A percentile compares a stretch with the other conserved stretches of the same genome.
Conservation (phyloP, 1,140 invertebrate genomes). For the Portunus trituberculatus region DNA sequence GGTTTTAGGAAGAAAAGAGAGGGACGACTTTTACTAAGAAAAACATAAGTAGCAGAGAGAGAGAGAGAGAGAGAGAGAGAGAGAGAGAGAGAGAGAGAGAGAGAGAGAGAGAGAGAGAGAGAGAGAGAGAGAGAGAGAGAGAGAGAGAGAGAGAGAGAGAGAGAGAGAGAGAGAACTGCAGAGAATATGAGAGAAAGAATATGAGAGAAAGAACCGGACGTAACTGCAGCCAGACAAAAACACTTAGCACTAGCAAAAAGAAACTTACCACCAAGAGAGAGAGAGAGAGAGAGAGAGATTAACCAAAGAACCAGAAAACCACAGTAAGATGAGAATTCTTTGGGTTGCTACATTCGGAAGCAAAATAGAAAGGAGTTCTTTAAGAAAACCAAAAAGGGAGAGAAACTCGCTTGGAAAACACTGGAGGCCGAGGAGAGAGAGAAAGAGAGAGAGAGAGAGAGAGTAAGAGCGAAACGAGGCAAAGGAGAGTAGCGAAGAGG, state of each 20-base stretch:
- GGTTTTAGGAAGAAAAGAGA: neutral
- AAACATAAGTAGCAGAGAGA: neutral
- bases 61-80: constrained; percentile 46
- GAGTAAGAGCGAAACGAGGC: neutral
- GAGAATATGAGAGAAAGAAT: neutral
- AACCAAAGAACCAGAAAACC: neutral
- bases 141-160: constrained; percentile 30
- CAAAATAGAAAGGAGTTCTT: neutral
- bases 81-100: constrained; percentile 47
- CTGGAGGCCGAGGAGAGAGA: neutral
- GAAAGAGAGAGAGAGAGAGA: constrained; percentile 37
- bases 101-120: constrained; percentile 50
- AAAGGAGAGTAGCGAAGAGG: constrained; percentile 30
- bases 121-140: constrained; percentile 47
- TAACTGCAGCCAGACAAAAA: neutral
- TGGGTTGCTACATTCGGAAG: neutral
- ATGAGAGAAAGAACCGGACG: neutral
- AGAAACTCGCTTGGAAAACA: neutral
- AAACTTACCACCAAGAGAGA: neutral
- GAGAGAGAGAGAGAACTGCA: no score
- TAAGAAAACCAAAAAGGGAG: neutral
- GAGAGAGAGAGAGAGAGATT: neutral
- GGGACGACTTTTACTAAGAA: neutral
- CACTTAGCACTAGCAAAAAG: neutral
- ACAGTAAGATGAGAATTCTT: neutral